phyloP scores from a whole-genome alignment of 2,888 invertebrate species.

The Harpagoxenus sublaevis region DNA sequence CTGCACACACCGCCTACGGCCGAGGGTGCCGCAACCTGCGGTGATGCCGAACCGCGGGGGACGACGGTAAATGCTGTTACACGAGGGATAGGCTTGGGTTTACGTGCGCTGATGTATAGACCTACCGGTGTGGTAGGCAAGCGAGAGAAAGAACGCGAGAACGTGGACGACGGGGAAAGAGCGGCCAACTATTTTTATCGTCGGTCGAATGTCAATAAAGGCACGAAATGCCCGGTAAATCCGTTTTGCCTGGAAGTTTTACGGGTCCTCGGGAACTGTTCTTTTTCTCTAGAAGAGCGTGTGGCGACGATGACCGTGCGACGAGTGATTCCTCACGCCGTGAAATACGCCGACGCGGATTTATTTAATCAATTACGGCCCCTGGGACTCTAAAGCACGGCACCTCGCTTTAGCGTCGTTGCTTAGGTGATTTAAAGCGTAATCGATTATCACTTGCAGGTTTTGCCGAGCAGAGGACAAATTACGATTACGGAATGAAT shows the following conservation, averaged over 20 bases:
- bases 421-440: slow-evolving; percentile 40
- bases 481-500: neutral
- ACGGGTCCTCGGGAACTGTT: slow-evolving; percentile 37
- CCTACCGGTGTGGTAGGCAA: neutral
- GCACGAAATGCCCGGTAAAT: slow-evolving; percentile 30
- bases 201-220: slow-evolving; percentile 60
- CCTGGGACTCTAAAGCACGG: slow-evolving; percentile 24
- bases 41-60: slow-evolving; percentile 48
- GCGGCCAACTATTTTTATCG: slow-evolving; percentile 59
- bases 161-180: slow-evolving; percentile 1
- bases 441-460: slow-evolving; percentile 24
- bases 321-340: slow-evolving; percentile 48
- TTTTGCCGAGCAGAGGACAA: neutral
- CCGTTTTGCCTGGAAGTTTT: slow-evolving; percentile 33
- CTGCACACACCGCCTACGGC: slow-evolving; percentile 59
- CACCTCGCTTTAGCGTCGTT: slow-evolving; percentile 25
- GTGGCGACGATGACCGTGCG: neutral
- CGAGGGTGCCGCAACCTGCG: slow-evolving; percentile 51
- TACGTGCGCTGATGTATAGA: slow-evolving; percentile 40
- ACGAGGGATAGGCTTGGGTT: slow-evolving; percentile 26
- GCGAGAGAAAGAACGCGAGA: neutral
- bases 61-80: slow-evolving; percentile 64
- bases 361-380: slow-evolving; percentile 54
- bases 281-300: slow-evolving; percentile 6
- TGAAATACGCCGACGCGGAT: slow-evolving; percentile 53